Conservation (phyloP, 2,888 invertebrate species). For the Endotricha flammealis region DNA sequence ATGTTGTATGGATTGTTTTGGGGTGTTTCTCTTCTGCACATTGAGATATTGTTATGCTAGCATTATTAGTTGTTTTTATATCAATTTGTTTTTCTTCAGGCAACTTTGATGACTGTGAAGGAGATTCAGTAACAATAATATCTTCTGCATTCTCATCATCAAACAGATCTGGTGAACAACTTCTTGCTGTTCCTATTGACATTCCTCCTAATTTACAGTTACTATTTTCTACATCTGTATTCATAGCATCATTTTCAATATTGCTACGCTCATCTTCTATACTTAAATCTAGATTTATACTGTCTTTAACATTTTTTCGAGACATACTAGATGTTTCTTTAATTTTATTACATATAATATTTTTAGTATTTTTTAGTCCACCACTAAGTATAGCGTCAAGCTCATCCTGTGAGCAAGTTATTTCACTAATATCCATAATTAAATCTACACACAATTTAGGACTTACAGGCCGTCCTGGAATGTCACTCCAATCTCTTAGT, state of each 20-base stretch:
- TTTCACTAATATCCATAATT: conserved; percentile 44
- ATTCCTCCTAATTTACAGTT: conserved; percentile 8
- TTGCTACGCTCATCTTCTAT: conserved; percentile 9
- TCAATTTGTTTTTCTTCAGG: too few species aligned
- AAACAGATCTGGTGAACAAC: conserved; percentile 68
- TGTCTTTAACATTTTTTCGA: conserved; percentile 10
- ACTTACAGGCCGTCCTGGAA: conserved; percentile 80
- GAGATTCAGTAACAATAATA: neutral
- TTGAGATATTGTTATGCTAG: conserved; percentile 1
- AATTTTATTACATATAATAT: conserved; percentile 29
- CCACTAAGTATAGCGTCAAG: conserved; percentile 59
- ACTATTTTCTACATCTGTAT: conserved; percentile 4
- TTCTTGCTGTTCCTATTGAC: conserved; percentile 30
- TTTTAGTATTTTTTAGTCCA: conserved; percentile 36
- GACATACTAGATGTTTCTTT: conserved; percentile 3
- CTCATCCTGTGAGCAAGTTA: conserved; percentile 51
- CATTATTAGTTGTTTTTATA: neutral
- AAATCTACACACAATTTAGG: conserved; percentile 44
- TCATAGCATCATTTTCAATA: conserved; percentile 7
- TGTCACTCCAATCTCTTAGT: conserved; percentile 79
- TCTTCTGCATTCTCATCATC: conserved; percentile 49
- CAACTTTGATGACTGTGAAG: too few species aligned
- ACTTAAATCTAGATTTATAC: neutral
- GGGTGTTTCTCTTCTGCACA: neutral
- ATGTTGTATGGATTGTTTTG: neutral